Conservation (phyloP, 1,140 invertebrate species). For the Drosophila lacertosa region DNA sequence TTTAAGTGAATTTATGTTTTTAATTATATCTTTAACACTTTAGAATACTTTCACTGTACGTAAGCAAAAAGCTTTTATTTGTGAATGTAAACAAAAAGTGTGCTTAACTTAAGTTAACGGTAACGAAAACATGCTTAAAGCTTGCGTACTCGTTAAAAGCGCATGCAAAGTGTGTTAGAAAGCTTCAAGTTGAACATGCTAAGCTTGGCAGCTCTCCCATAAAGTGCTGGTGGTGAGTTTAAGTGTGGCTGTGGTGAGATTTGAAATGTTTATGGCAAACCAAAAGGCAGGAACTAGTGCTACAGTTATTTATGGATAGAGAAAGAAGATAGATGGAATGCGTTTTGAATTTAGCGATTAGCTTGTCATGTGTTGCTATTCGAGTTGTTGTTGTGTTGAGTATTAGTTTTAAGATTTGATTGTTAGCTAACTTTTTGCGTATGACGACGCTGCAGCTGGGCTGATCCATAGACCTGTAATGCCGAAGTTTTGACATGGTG, state of each 20-base stretch:
- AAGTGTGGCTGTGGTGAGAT: slow-evolving; percentile 9
- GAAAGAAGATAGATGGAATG: too few relatives aligned
- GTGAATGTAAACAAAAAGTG: slow-evolving; percentile 1
- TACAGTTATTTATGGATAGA: too few relatives aligned
- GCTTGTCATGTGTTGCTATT: neutral
- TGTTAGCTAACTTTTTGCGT: slow-evolving; percentile 81
- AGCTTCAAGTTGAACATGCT: slow-evolving; percentile 13
- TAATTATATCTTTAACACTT: too few relatives aligned
- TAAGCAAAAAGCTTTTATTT: neutral
- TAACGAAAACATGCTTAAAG: slow-evolving; percentile 9
- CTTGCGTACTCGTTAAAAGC: slow-evolving; percentile 1
- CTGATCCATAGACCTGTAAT: slow-evolving; percentile 84
- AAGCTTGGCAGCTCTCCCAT: neutral
- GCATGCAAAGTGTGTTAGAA: slow-evolving; percentile 21
- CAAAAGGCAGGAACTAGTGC: neutral
- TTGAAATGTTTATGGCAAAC: slow-evolving; percentile 26
- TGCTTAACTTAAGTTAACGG: neutral
- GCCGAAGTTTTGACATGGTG: slow-evolving; percentile 84
- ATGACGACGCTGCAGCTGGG: slow-evolving; percentile 72
- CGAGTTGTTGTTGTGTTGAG: neutral
- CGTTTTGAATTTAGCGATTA: too few relatives aligned
- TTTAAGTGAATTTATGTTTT: too few relatives aligned
- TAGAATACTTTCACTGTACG: too few relatives aligned
- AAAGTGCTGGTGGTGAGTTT: neutral
- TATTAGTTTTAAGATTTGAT: slow-evolving; percentile 12